phyloP scores from a whole-genome alignment of 2,888 invertebrate species.

The Luffia ferchaultella region DNA sequence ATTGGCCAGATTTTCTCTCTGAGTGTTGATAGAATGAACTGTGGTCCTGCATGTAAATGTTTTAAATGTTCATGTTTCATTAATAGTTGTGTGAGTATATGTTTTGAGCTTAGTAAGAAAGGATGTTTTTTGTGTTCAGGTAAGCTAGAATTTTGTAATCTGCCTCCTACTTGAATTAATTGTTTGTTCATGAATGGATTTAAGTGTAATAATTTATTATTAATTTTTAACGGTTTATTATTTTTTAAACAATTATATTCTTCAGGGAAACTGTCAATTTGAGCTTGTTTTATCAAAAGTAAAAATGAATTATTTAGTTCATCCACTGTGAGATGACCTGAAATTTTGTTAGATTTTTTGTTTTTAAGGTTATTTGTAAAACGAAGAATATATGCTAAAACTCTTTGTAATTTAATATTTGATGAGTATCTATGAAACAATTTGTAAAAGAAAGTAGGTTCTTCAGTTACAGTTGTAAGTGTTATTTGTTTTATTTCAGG shows the following conservation, averaged over 20 bases:
- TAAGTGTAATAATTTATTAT: not conserved
- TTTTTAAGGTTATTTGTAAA: not conserved
- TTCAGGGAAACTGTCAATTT: too few species aligned
- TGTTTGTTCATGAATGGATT: not conserved
- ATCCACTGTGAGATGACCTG: not conserved
- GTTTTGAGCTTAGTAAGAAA: not conserved
- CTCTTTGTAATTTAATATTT: not conserved
- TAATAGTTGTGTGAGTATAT: not conserved
- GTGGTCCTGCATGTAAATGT: slow-evolving; percentile 1
- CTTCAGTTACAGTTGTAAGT: not conserved
- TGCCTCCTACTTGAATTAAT: not conserved
- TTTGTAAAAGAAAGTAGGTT: not conserved
- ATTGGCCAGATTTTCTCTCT: not conserved
- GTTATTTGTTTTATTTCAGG: not conserved
- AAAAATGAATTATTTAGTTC: too few species aligned
- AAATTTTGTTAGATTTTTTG: not conserved
- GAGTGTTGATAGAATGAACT: not conserved
- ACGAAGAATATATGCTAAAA: not conserved
- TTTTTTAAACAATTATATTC: too few species aligned
- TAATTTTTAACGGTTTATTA: not conserved
- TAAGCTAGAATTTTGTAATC: not conserved
- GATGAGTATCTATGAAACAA: not conserved
- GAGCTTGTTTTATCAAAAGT: too few species aligned
- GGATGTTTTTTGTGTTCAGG: not conserved
- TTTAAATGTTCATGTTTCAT: not conserved